Evolutionary conservation across 2,888 invertebrate species (phyloP), one percentile per base, ranked within the genome.

Genomic region (Ophion costatus): DNA sequence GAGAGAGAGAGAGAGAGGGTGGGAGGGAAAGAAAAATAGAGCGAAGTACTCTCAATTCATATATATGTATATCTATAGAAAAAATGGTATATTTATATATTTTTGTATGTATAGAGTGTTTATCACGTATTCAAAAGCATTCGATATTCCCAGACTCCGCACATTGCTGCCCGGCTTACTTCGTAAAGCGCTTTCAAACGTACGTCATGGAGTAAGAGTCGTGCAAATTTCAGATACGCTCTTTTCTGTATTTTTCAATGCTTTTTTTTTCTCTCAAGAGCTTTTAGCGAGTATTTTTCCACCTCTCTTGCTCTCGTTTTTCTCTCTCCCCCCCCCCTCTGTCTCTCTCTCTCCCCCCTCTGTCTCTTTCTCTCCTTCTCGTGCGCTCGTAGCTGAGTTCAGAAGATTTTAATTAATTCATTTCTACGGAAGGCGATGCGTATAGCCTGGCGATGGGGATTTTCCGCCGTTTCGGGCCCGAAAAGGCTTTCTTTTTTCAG

Each of bases 381-480:
- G 66, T 56, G 57, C 45, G 83, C 84, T 71, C 79, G 80, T 77
- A 86, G 76, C 51, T 51, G 51, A 17, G 22, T 24, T 61, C 61
- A 24, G 24, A 17, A 61, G 22, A 24, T 22, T 22, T 24, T 61
- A 22, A 61, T 24, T 61, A 20, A 22, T 61, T 61, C 10, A 24
- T 51, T 51, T 51, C 51, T 11, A 51, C 51, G 51, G 1, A 51
- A 17, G 17, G 17, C 17, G 51, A 17, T 17, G 51, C 51, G 38
- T 38, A 38, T 38, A 38, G 38, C 38, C 14, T 17, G 51, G 17
- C 5, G 51, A 14, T 3, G 51, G 4, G 51, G 17, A 51, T 51
- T 51, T 51, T 51, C 51, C 14, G 17, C 51, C 51, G 17, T 51
- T 51, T 51, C 51, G 14, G 11, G 17, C 14, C 17, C 0, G 3